These are phyloP conservation scores for Epinephelus awoara DNA, from an alignment of 2,797 vertebrate species.

Conservation along the genomic window DNA sequence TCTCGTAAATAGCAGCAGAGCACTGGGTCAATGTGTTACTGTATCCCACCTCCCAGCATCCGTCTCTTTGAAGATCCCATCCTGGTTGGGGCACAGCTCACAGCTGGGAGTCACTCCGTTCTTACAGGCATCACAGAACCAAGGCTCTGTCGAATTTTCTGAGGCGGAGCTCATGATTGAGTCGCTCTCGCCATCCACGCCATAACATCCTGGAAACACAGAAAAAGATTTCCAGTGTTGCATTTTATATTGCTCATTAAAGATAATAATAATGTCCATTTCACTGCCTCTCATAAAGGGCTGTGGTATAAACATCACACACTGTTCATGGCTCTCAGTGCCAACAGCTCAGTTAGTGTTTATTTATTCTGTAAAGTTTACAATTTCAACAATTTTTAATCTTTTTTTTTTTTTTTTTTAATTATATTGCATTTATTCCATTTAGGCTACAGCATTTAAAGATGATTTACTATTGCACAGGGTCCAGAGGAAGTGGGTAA, in stretches of 20 bases:
- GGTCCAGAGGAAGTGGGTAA: neutral
- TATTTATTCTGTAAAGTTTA: neutral
- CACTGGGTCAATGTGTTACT: constrained; percentile 23
- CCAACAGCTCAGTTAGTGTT: neutral
- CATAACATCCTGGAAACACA: constrained; percentile 92
- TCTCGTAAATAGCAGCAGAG: constrained; percentile 47
- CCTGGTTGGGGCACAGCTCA: constrained; percentile 97
- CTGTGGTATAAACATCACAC: neutral
- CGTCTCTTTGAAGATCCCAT: constrained; percentile 99
- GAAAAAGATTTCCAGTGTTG: neutral
- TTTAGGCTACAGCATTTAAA: neutral
- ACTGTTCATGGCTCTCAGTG: neutral
- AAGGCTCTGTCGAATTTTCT: constrained; percentile 98
- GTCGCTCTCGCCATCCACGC: constrained; percentile 98
- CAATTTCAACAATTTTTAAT: neutral
- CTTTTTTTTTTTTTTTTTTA: neutral
- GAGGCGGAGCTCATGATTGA: constrained; percentile 99
- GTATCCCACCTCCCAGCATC: constrained; percentile 94
- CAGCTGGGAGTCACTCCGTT: constrained; percentile 97
- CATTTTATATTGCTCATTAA: constrained; percentile 12
- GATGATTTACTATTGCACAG: neutral
- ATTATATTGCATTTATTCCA: neutral
- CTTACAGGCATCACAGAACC: constrained; percentile 99
- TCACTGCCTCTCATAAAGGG: constrained; percentile 19
- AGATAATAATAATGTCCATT: constrained; percentile 22